phyloP scores from a whole-genome alignment of 2,797 vertebrate genomes.

The Botia kubotai region DNA sequence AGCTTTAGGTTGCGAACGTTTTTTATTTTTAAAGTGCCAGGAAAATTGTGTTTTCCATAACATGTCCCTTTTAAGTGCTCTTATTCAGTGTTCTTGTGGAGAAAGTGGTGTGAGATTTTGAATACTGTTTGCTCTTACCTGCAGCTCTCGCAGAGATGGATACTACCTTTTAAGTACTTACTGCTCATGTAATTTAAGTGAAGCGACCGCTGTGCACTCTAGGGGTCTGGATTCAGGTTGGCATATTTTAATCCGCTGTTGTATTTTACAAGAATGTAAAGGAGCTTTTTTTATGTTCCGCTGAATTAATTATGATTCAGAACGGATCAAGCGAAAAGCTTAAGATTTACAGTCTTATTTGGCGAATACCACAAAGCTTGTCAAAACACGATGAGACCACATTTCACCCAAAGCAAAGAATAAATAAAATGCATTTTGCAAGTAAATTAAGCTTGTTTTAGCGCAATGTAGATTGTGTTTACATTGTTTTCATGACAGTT shows the following conservation, averaged over 20 bases:
- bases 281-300: not conserved
- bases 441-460: not conserved
- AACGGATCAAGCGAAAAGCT: not conserved
- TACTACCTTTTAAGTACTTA: not conserved
- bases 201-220: slow-evolving; percentile 5
- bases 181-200: not conserved
- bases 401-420: not conserved
- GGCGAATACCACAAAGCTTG: not conserved
- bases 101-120: not conserved
- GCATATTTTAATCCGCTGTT: not conserved
- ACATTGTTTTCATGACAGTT: no score
- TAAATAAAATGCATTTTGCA: not conserved
- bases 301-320: not conserved
- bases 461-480: not conserved
- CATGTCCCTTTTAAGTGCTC: not conserved
- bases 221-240: not conserved
- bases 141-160: not conserved
- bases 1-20: no score
- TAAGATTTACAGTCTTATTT: not conserved
- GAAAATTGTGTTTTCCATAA: slow-evolving; percentile 1
- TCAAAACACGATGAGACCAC: not conserved
- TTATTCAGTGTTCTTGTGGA: slow-evolving; percentile 9
- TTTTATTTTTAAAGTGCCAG: not conserved
- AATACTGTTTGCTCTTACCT: slow-evolving; percentile 10
- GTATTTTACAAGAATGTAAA: not conserved